A percentile compares a stretch with the other conserved stretches of the same genome.
These are phyloP conservation scores for Drosophila algonquin DNA, from an alignment of 2,888 invertebrate genomes.

Conservation along the genomic window DNA sequence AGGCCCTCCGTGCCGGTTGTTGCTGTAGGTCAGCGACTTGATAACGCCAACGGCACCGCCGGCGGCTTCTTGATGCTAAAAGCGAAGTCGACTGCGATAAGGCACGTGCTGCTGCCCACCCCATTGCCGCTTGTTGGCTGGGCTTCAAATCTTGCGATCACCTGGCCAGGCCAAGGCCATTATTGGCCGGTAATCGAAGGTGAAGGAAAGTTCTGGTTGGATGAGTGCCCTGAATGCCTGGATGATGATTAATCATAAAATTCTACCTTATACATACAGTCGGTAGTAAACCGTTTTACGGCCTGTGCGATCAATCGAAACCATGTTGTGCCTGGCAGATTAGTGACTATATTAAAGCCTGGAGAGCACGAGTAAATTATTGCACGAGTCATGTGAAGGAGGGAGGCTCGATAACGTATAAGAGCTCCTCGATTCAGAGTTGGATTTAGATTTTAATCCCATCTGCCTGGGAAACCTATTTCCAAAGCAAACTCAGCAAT, in stretches of 20 bases:
- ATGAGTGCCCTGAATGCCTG: not conserved
- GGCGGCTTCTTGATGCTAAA: not conserved
- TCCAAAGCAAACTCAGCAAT: not conserved
- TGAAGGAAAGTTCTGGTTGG: not conserved
- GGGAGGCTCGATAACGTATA: not conserved
- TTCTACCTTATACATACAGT: not conserved
- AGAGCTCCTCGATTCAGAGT: not conserved
- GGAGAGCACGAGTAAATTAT: conserved; percentile 7
- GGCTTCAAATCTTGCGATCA: not conserved
- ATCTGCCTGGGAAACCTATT: conserved; percentile 1
- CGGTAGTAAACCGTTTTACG: not conserved
- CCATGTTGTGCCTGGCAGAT: not conserved
- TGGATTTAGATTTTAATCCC: not conserved
- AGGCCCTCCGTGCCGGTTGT: conserved; percentile 25
- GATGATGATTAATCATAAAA: not conserved
- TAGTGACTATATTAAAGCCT: not conserved
- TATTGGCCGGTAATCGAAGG: not conserved
- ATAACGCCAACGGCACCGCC: conserved; percentile 40
- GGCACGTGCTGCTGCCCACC: conserved; percentile 38
- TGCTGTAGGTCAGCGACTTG: conserved; percentile 72
- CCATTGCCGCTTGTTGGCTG: conserved; percentile 12
- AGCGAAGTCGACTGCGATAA: conserved; percentile 33
- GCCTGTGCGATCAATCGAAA: not conserved
- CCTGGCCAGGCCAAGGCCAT: not conserved
- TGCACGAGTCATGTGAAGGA: conserved; percentile 20